Conservation (phyloP, 37 sponge, comb jelly and placozoan species). For the Eunapius fragilis region DNA sequence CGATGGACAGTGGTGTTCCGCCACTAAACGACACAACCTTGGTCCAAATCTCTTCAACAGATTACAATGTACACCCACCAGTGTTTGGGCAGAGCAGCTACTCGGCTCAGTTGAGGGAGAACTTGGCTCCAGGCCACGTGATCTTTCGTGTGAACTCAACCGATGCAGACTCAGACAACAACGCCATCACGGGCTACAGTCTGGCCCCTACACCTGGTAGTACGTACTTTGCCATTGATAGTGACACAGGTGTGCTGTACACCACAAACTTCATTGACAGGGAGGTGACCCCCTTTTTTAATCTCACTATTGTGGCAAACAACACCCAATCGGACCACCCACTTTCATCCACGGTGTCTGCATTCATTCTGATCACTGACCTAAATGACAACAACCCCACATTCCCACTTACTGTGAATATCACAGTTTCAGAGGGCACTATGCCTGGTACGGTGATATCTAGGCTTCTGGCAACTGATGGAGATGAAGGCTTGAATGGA, state of each 20-base stretch:
- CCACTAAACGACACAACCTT: conserved; percentile 16
- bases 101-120: conserved; percentile 41
- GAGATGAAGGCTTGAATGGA: conserved; percentile 72
- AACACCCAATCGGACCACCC: conserved; percentile 28
- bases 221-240: conserved; percentile 59
- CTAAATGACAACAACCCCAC: conserved; percentile 75
- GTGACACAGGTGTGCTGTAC: conserved; percentile 67
- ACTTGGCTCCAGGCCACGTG: conserved; percentile 56
- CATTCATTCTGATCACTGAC: conserved; percentile 46
- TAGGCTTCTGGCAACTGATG: conserved; percentile 59
- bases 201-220: conserved; percentile 15
- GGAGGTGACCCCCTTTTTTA: conserved; percentile 39
- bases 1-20: conserved; percentile 50
- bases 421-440: conserved; percentile 33
- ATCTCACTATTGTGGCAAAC: conserved; percentile 66
- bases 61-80: conserved; percentile 76
- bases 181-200: conserved; percentile 22
- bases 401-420: conserved; percentile 29
- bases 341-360: background rate
- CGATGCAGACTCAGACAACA: conserved; percentile 46
- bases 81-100: conserved; percentile 43
- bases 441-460: background rate
- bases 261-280: conserved; percentile 35
- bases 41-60: conserved; percentile 37
- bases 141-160: conserved; percentile 53